Base-by-base conservation (phyloP, 2,888 invertebrate genomes). In the Blastobasis adustella region DNA sequence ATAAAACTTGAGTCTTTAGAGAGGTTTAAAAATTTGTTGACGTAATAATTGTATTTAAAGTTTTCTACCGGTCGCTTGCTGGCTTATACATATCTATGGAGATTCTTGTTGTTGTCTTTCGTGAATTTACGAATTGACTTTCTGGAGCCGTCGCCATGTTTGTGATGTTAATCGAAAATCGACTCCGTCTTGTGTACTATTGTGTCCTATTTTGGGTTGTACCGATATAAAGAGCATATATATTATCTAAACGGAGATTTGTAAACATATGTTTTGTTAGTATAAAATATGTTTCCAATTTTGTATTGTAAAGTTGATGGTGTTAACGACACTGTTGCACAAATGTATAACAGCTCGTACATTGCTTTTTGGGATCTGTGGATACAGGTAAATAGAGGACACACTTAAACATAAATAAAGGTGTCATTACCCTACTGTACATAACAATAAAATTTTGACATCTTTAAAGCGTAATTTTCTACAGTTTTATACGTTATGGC, bases 21-120 rank as follows among this genome's bases (percentile, higher is more conserved):
- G 44, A 55, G 51, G 38, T 52, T 49, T 57, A 62, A 54, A 23
- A 6, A 54, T 62, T 54, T 54, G 58, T 60, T 62, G 52, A 54
- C 45, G 48, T 53, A 37, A 23, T 23, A 23, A 23, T 23, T 23
- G 23, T 23, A 23, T 23, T 23, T 23, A 23, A 23, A 23, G 23
- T 23, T 23, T 23, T 52, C 50, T 50, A 45, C 50, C 50, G 53
- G 53, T 55, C 49, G 49, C 53, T 49, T 54, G 10, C 47, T 46
- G 47, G 54, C 52, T 54, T 52, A 53, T 23, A 23, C 54, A 55
- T 58, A 56, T 53, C 54, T 48, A 49, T 40, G 7, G 7, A 6
- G 6, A 5, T 45, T 47, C 48, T 37, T 37, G 37, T 43, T 47
- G 43, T 52, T 42, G 45, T 45, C 23, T 23, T 23, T 23, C 39